These are phyloP conservation scores for Alfaro cultratus DNA, from an alignment of 2,797 vertebrate genomes.

Conservation along the genomic window DNA sequence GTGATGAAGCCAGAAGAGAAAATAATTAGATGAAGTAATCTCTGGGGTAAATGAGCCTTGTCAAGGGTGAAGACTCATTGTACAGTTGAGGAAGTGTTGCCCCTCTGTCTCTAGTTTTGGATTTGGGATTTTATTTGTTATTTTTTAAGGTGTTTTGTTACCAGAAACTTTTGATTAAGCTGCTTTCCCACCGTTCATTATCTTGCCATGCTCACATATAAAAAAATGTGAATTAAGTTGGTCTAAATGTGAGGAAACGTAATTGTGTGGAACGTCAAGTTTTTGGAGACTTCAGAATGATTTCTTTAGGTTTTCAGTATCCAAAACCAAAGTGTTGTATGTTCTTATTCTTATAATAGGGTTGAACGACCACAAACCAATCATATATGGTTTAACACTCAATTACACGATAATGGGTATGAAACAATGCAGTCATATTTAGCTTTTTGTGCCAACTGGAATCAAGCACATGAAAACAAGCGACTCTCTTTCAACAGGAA, in stretches of 20 bases:
- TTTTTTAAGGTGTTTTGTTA: neutral
- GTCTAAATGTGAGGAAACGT: neutral
- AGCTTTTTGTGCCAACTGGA: neutral
- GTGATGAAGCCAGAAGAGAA: constrained; percentile 20
- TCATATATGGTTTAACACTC: neutral
- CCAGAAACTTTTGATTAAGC: neutral
- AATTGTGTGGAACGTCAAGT: neutral
- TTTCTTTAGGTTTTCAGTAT: too few relatives aligned
- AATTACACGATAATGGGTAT: neutral
- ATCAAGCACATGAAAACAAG: neutral
- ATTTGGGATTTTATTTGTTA: neutral
- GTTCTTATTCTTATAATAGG: neutral
- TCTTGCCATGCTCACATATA: neutral
- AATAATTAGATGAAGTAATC: constrained; percentile 25
- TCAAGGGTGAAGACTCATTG: constrained; percentile 34
- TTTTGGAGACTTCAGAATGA: neutral
- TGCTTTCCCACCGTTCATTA: neutral
- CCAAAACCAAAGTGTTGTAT: neutral
- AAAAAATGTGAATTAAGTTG: neutral
- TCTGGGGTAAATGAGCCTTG: constrained; percentile 14
- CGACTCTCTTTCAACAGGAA: neutral
- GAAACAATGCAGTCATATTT: neutral
- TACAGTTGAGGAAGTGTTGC: neutral
- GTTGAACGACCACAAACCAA: neutral
- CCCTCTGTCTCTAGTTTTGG: neutral